Evolutionary conservation across 2,888 invertebrate genomes (phyloP).

Genomic region (Branchipolynoe longqiensis): DNA sequence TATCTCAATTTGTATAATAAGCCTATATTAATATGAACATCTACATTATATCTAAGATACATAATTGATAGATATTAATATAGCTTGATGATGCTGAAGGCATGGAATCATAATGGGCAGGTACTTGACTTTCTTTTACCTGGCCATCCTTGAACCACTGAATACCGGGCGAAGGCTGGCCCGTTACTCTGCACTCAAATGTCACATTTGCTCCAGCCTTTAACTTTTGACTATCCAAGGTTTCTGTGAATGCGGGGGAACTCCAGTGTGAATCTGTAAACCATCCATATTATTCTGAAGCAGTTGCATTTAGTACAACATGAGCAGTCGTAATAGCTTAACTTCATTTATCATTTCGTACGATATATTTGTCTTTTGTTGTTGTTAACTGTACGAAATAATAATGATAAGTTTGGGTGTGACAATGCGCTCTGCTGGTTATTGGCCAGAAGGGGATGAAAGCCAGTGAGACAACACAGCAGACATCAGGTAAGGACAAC

Average conservation of each 20-base stretch:
- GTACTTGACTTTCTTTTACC: slow-evolving; percentile 10
- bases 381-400: too few species aligned
- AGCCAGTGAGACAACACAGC: too few species aligned
- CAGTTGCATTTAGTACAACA: neutral
- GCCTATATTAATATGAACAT: neutral
- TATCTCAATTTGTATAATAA: too few species aligned
- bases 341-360: neutral
- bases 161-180: slow-evolving; percentile 37
- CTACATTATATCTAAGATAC: too few species aligned
- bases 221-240: slow-evolving; percentile 39
- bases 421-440: too few species aligned
- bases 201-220: neutral
- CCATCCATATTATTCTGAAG: neutral
- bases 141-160: slow-evolving; percentile 53
- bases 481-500: too few species aligned
- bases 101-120: neutral
- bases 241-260: slow-evolving; percentile 35
- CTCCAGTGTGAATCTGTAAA: slow-evolving; percentile 41
- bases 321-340: neutral
- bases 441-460: too few species aligned
- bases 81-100: neutral
- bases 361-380: too few species aligned
- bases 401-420: too few species aligned
- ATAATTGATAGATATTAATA: neutral
- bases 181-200: slow-evolving; percentile 36